Base-by-base conservation (phyloP, 2,113 vertebrate genomes). In the Lagopus leucura region DNA sequence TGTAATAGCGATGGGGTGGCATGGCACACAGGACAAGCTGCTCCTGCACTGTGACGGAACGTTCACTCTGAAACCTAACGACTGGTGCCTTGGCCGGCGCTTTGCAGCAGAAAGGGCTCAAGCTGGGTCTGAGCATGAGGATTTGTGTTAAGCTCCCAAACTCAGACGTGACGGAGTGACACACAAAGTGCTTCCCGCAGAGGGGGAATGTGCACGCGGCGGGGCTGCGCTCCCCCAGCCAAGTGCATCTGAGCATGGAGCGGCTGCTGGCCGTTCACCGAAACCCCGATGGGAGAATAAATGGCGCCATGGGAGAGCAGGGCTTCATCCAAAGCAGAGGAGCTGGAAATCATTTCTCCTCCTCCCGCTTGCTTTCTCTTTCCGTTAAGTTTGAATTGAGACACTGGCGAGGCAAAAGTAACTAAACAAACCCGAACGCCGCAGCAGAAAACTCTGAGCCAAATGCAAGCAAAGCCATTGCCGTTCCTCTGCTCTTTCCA, bases 31-130 rank as follows among this genome's bases (percentile, higher is more conserved):
- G 64, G 57, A 38, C 43, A 22, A 66, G 69, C 38, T 72, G n/a
- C 36, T 66, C 10, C 50, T 3, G 1, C 8, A 30, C 25, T 6
- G 0, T 0, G 2, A 32, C 7, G 34, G 17, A 52, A 34, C 0
- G 6, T 60, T 93, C 86, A 55, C 63, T 82, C 71, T 79, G 70
- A 52, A 83, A 45, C 27, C 34, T 66, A 71, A 47, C 7, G 21
- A 4, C 13, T 20, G 27, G 10, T 69, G 48, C 10, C 40, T 64
- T 17, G 13, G 21, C 28, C 11, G 73, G 45, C 30, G 9, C 11
- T 87, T 71, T 85, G 8, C 36, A 71, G 42, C 50, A 52, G 48
- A 71, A 71, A 27, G 4, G 2, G 40, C 55, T 81, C 38, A 32
- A 10, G 15, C 40, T 54, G 50, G 30, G 24, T 21, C 18, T 9